Conservation (phyloP, 2,113 vertebrate genomes). For the Ophthalmolycus amberensis region DNA sequence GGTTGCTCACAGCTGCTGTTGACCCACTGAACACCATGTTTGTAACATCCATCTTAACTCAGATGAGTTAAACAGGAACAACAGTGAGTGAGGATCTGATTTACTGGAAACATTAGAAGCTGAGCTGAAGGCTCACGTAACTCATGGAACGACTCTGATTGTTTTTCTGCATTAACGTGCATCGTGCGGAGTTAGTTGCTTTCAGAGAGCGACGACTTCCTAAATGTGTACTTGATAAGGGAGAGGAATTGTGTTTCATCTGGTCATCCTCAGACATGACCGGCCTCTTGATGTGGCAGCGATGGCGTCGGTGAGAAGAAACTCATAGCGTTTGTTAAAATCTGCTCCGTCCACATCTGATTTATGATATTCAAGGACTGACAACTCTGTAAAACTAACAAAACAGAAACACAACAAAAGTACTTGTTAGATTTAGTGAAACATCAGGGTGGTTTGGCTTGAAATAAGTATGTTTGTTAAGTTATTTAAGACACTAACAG, state of each 20-base stretch:
- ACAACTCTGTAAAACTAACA: too few relatives aligned
- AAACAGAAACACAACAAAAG: too few relatives aligned
- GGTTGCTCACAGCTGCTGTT: neutral
- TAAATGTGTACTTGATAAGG: neutral
- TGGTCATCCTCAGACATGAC: neutral
- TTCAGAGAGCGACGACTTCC: neutral
- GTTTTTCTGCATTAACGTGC: neutral
- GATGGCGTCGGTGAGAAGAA: neutral
- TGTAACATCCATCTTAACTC: neutral
- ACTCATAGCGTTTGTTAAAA: neutral
- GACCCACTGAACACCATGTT: neutral
- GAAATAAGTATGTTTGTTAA: too few relatives aligned
- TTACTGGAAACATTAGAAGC: slow-evolving; percentile 20
- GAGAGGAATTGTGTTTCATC: neutral
- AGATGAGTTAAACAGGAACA: neutral
- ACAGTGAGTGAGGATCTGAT: slow-evolving; percentile 1
- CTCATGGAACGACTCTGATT: neutral
- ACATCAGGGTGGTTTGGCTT: too few relatives aligned
- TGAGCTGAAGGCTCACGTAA: neutral
- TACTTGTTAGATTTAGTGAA: too few relatives aligned
- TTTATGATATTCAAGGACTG: too few relatives aligned
- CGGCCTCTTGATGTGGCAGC: neutral
- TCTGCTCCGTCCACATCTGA: neutral
- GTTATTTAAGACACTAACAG: too few relatives aligned
- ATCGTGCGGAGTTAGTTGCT: neutral